phyloP scores from a whole-genome alignment of 2,888 invertebrate genomes.

The Cephonodes hylas region DNA sequence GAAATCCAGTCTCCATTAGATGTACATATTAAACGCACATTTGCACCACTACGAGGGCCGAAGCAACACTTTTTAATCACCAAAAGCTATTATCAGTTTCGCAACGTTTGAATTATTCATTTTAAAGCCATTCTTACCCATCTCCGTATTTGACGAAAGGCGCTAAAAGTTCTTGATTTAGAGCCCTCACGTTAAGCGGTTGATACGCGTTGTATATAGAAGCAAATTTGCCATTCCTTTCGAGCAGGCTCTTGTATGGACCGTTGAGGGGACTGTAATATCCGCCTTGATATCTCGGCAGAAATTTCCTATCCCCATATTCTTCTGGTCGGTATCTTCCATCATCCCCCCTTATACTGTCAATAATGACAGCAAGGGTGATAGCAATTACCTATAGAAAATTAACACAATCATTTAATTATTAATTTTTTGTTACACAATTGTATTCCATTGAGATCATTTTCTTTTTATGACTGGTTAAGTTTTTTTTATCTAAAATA shows the following conservation, averaged over 20 bases:
- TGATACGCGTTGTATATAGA: slow-evolving; percentile 52
- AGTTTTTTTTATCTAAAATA: too few species aligned
- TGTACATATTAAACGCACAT: background rate
- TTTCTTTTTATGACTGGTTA: too few species aligned
- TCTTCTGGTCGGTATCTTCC: slow-evolving; percentile 51
- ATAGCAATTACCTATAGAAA: slow-evolving; percentile 36
- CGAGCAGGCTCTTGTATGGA: slow-evolving; percentile 33
- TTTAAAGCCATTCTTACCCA: slow-evolving; percentile 32
- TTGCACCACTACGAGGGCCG: background rate
- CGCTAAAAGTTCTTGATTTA: slow-evolving; percentile 48
- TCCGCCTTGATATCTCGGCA: slow-evolving; percentile 35
- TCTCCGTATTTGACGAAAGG: slow-evolving; percentile 48
- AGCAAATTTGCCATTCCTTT: slow-evolving; percentile 47
- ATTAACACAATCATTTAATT: too few species aligned
- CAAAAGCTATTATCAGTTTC: background rate
- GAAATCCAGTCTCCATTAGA: background rate
- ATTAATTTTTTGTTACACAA: too few species aligned
- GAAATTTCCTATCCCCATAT: slow-evolving; percentile 44
- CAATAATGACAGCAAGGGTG: slow-evolving; percentile 39
- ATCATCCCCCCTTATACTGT: slow-evolving; percentile 42
- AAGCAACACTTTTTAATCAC: background rate
- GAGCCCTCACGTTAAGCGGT: slow-evolving; percentile 46
- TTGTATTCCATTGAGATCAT: too few species aligned
- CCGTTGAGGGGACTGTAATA: slow-evolving; percentile 33
- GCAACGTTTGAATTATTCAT: background rate